phyloP scores from a whole-genome alignment of 2,113 vertebrate genomes.

The Puntigrus tetrazona region DNA sequence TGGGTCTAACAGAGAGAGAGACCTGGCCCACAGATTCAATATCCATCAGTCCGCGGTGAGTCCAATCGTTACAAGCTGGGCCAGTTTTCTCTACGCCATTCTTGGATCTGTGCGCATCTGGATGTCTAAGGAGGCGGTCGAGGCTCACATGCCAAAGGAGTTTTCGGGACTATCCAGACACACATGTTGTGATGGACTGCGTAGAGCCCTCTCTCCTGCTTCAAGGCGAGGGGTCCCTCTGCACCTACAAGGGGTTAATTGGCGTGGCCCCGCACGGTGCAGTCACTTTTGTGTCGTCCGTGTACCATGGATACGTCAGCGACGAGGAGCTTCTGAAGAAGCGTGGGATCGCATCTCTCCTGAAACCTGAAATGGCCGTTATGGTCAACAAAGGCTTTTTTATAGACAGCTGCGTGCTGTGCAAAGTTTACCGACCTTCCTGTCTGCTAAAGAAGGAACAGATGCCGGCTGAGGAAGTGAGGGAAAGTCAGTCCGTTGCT shows the following conservation, averaged over 20 bases:
- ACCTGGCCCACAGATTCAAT: conserved; percentile 41
- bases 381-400: conserved; percentile 13
- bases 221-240: not conserved
- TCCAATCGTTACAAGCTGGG: conserved; percentile 6
- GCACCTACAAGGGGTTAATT: conserved; percentile 15
- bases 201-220: not conserved
- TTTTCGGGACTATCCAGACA: conserved; percentile 12
- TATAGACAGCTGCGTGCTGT: not conserved
- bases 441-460: not conserved
- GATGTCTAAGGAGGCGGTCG: conserved; percentile 2
- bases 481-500: not conserved
- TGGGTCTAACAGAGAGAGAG: conserved; percentile 35
- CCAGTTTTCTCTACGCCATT: conserved; percentile 6
- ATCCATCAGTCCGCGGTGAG: conserved; percentile 6
- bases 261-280: not conserved
- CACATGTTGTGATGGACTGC: conserved; percentile 4
- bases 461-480: not conserved
- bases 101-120: conserved; percentile 6
- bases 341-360: not conserved
- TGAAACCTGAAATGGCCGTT: conserved; percentile 25
- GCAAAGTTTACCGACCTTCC: not conserved
- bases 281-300: not conserved
- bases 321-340: conserved; percentile 23
- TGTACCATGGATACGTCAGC: not conserved
- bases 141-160: conserved; percentile 22